Evolutionary conservation across 2,797 vertebrate genomes (phyloP).

Genomic region (Acanthurus tractus): DNA sequence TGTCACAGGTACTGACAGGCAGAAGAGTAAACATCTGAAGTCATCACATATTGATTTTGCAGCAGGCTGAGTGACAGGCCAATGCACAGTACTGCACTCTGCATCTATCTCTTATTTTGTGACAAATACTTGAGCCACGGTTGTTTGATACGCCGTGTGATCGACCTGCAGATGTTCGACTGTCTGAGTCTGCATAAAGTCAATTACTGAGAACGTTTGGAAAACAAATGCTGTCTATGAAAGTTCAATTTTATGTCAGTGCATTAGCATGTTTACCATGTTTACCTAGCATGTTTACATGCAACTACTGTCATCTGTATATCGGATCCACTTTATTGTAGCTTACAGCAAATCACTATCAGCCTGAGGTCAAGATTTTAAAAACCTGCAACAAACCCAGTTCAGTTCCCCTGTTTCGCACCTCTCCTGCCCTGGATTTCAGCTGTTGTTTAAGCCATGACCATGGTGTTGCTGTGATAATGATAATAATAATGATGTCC

Average conservation of each 20-base stretch:
- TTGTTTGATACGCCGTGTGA: background rate
- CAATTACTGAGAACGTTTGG: background rate
- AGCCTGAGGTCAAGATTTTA: background rate
- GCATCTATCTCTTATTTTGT: background rate
- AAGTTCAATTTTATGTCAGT: background rate
- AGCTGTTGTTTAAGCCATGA: background rate
- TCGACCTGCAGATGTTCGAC: background rate
- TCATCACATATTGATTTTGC: background rate
- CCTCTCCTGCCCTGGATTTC: background rate
- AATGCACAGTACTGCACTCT: background rate
- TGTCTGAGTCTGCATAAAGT: background rate
- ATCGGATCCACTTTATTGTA: background rate
- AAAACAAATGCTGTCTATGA: too few relatives aligned
- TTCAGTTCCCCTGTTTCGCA: background rate
- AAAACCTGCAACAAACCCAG: background rate
- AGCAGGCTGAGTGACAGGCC: conserved; percentile 7
- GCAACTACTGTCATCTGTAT: background rate
- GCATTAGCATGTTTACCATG: background rate
- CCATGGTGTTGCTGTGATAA: conserved; percentile 10
- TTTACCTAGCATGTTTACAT: background rate
- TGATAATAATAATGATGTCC: conserved; percentile 37
- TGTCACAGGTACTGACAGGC: conserved; percentile 14
- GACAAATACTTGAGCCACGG: background rate
- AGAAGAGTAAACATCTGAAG: background rate
- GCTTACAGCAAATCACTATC: too few relatives aligned